Evolutionary conservation across 2,888 invertebrate genomes (phyloP).

Genomic region (Caenorhabditis panamensis): DNA sequence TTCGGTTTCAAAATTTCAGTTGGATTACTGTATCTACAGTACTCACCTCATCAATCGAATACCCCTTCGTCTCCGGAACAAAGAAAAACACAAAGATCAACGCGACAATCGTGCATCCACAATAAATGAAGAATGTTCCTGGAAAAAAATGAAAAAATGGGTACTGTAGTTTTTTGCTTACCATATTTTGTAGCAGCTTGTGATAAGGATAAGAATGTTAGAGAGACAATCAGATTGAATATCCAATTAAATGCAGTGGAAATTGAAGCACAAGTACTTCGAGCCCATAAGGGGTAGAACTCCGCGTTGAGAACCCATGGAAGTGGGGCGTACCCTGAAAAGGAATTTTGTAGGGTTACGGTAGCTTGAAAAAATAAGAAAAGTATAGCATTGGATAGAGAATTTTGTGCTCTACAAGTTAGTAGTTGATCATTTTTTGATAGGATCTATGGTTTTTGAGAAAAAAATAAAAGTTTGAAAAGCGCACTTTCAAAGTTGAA

Average conservation of each 20-base stretch:
- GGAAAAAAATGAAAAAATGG: constrained; percentile 44
- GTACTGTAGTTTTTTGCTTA: constrained; percentile 20
- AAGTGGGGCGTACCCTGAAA: constrained; percentile 84
- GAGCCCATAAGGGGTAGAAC: constrained; percentile 84
- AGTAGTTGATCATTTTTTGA: no score
- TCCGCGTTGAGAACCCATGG: constrained; percentile 85
- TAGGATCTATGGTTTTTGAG: no score
- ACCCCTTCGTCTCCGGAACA: constrained; percentile 84
- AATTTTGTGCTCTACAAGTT: no score
- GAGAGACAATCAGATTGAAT: constrained; percentile 83
- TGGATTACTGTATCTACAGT: not conserved
- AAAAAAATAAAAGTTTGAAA: no score
- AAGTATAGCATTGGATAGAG: no score
- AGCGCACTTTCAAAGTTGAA: no score
- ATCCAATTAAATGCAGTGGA: constrained; percentile 82
- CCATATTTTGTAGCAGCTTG: constrained; percentile 78
- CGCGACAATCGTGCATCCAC: constrained; percentile 83
- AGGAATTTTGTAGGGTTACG: not conserved
- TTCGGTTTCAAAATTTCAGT: not conserved
- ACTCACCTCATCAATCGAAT: constrained; percentile 83
- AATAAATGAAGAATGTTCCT: constrained; percentile 84
- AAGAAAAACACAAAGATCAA: constrained; percentile 82
- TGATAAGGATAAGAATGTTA: constrained; percentile 82
- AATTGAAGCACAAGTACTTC: constrained; percentile 82
- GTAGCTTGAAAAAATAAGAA: no score